phyloP scores from a whole-genome alignment of 2,888 invertebrate species.

The Nipponacmea schrenckii region DNA sequence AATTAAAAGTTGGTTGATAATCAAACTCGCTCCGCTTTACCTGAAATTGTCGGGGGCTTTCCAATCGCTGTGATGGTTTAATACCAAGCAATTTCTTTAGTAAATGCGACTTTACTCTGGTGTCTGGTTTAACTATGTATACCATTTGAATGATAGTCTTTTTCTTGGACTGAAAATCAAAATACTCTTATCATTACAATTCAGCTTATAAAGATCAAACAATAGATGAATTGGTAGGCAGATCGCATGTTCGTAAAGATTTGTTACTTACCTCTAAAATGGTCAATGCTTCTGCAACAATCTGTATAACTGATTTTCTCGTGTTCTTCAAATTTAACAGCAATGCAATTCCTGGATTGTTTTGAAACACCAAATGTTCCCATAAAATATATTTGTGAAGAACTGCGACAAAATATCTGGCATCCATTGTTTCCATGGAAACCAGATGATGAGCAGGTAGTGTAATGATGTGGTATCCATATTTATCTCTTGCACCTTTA shows the following conservation, averaged over 20 bases:
- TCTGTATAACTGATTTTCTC: not conserved
- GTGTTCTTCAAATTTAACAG: not conserved
- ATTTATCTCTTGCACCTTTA: not conserved
- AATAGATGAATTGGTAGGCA: not conserved
- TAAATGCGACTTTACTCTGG: conserved; percentile 32
- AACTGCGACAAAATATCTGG: not conserved
- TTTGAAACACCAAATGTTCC: not conserved
- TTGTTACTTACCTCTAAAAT: not conserved
- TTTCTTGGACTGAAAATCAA: conserved; percentile 32
- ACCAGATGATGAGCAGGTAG: not conserved
- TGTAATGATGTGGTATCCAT: not conserved
- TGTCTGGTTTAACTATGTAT: conserved; percentile 45
- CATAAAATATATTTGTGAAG: not conserved
- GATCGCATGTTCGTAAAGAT: not conserved
- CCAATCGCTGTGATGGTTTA: conserved; percentile 33
- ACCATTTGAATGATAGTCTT: conserved; percentile 38
- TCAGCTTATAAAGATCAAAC: not conserved
- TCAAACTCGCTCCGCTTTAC: no score
- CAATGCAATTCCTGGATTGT: not conserved
- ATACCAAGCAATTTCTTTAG: conserved; percentile 50
- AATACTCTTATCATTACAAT: not conserved
- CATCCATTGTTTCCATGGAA: not conserved
- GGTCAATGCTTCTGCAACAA: not conserved
- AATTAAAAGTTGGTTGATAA: no score
- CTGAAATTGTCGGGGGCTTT: not conserved